Evolutionary conservation across 30 jellyfish, hydroid and myxozoan species (phyloP).

Genomic region (Hydractinia symbiolongicarpus): DNA sequence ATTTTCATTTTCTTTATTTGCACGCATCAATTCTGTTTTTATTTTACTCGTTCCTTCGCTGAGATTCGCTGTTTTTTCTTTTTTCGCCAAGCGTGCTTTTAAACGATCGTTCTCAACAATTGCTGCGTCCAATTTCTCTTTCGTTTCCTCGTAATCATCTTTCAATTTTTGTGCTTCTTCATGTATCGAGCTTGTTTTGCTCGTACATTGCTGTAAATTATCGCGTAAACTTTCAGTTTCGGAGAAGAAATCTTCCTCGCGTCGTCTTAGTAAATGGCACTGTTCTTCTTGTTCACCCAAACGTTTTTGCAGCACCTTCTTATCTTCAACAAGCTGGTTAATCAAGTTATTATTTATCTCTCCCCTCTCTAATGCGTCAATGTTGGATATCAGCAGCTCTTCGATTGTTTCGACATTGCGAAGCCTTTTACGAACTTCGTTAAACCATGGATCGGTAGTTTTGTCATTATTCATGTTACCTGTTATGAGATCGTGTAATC

Average conservation of each 20-base stretch:
- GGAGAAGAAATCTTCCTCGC: slow-evolving; percentile 23
- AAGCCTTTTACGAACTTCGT: background rate
- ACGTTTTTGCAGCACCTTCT: background rate
- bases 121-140: background rate
- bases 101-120: background rate
- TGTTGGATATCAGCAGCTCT: background rate
- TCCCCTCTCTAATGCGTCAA: background rate
- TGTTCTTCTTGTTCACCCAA: background rate
- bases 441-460: background rate
- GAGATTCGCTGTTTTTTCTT: slow-evolving; percentile 7
- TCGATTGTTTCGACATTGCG: background rate
- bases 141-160: slow-evolving; percentile 15
- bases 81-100: background rate
- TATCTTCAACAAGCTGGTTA: slow-evolving; percentile 5
- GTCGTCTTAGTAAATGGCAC: background rate
- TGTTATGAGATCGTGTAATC: background rate
- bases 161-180: background rate
- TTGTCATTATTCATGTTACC: background rate
- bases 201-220: background rate
- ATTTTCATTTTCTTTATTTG: slow-evolving; percentile 15
- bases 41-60: background rate
- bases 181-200: background rate
- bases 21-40: slow-evolving; percentile 4
- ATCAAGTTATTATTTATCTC: background rate
- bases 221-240: slow-evolving; percentile 29